Evolutionary conservation across 2,113 vertebrate genomes (phyloP), one percentile per base, ranked within the genome.

Genomic region (Alectura lathami): DNA sequence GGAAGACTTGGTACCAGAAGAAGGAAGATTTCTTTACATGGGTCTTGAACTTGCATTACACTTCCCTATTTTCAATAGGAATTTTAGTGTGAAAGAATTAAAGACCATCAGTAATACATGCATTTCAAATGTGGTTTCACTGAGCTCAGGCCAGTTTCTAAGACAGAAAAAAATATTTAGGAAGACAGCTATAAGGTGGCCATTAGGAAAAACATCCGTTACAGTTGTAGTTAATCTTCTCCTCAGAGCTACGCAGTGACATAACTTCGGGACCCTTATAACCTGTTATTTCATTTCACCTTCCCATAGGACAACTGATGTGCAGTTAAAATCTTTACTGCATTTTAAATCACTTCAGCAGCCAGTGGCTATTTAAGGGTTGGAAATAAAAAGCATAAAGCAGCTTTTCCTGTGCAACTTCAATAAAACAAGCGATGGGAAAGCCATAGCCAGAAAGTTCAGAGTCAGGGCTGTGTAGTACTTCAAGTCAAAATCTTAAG

Each of bases 311-410:
- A 83, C 59, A 87, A 77, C 0, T 75, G 80, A 94, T 63, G 74
- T 42, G n/a, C 32, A 88, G 56, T 72, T 86, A 86, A 94, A 88
- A 47, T 42, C 30, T 93, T 91, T 79, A 96, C 92, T 93, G 59
- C 54, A 67, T 88, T 93, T 88, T 90, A 91, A 90, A 95, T 86
- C 50, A 70, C 68, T 70, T 88, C 80, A 83, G 60, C 70, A 93
- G 76, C 56, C 32, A 88, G n/a, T 36, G 27, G 34, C 56, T 72
- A 78, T 67, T 74, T 70, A 83, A 90, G 80, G 8, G 38, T 62
- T 70, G 48, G 77, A 74, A 57, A 36, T 1, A 38, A 23, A 32
- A n/a, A 59, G 9, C 20, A 17, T 21, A 80, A n/a, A 6, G 27
- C 73, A 21, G 1, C 74, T 88, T 57, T 66, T 50, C 34, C 60